phyloP scores from a whole-genome alignment of 1,140 invertebrate genomes.

The Drosophila elegans region DNA sequence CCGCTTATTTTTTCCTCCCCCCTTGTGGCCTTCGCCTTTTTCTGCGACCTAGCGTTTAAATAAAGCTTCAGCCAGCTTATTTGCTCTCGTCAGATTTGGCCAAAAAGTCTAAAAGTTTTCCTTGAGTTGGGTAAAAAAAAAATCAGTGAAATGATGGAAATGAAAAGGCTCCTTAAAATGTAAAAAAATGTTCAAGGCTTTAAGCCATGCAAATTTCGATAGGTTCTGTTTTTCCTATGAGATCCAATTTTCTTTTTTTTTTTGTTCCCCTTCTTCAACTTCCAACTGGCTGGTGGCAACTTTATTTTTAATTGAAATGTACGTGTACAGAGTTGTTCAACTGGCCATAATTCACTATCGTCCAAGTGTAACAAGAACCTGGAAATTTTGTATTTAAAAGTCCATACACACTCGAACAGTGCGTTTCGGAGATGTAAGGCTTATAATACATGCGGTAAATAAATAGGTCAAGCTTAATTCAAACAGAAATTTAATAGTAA shows the following conservation, averaged over 20 bases:
- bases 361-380: conserved; percentile 23
- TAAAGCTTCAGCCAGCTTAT: conserved; percentile 25
- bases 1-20: neutral
- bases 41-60: conserved; percentile 41
- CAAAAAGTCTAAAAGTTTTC: conserved; percentile 24
- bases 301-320: conserved; percentile 70
- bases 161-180: conserved; percentile 3
- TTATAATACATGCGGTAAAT: neutral
- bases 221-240: neutral
- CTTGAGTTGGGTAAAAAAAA: neutral
- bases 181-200: neutral
- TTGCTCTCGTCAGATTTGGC: conserved; percentile 41
- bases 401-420: conserved; percentile 1
- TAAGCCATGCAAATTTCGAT: conserved; percentile 1
- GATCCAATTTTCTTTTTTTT: neutral
- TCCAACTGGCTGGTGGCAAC: conserved; percentile 31
- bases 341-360: conserved; percentile 64
- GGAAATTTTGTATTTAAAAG: conserved; percentile 19
- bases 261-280: neutral
- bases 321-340: conserved; percentile 61
- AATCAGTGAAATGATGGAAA: neutral
- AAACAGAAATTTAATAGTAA: too few relatives aligned
- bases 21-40: neutral
- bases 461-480: too few relatives aligned
- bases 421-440: neutral